These are phyloP conservation scores for Mandrillus leucophaeus DNA, from an alignment of 2,113 vertebrate species.

Conservation along the genomic window DNA sequence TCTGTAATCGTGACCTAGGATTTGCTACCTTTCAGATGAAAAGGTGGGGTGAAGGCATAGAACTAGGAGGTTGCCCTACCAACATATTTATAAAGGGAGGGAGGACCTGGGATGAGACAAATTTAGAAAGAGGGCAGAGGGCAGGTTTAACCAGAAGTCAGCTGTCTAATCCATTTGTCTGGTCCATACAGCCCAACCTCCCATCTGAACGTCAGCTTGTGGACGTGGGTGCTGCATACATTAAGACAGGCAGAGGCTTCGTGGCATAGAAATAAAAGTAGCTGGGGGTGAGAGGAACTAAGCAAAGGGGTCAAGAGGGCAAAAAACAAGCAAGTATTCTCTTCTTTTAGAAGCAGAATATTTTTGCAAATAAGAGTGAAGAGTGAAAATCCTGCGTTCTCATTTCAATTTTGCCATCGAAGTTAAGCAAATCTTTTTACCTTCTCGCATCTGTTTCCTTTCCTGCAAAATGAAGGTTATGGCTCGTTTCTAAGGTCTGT, in stretches of 20 bases:
- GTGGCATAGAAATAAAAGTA: not conserved
- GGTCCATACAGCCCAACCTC: accelerated
- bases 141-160: not conserved
- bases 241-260: not conserved
- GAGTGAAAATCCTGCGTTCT: not conserved
- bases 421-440: not conserved
- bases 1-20: not conserved
- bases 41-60: too few relatives aligned
- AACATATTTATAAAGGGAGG: not conserved
- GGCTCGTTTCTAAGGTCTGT: not conserved
- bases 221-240: not conserved
- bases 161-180: not conserved
- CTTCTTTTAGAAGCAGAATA: not conserved
- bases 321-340: not conserved
- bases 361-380: not conserved
- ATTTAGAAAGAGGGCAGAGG: not conserved
- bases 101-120: not conserved
- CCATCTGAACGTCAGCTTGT: not conserved
- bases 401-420: not conserved
- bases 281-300: accelerated
- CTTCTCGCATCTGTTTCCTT: not conserved
- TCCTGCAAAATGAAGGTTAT: not conserved
- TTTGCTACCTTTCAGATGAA: not conserved
- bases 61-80: not conserved
- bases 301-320: accelerated